Base-by-base conservation (phyloP, 2,888 invertebrate species). In the Phengaris arion region DNA sequence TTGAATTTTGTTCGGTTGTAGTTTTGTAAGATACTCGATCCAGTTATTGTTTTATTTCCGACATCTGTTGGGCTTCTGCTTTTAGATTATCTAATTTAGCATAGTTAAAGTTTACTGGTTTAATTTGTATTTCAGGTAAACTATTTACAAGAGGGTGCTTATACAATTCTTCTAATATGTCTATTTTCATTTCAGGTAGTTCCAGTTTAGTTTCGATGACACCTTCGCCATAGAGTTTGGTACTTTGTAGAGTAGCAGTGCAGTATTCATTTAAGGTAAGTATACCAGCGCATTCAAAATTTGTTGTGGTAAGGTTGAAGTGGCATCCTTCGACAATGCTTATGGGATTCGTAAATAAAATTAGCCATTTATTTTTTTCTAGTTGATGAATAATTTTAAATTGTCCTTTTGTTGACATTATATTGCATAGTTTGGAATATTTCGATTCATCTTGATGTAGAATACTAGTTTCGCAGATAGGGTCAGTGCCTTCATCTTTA, bases 401-500 rank as follows among this genome's bases (percentile, higher is more conserved):
- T 2, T 54, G 12, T 12, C 54, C 54, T 54, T 54, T 54, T 54
- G 12, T 74, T 6, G 74, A n/a, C 59, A 74, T 74, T 2, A 74
- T 74, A 13, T 51, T 57, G n/a, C 74, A 74, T 22, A 59, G 10
- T 4, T 64, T 10, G 7, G 6, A 9, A 15, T 64, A 74, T 15
- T 74, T 74, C 6, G 55, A n/a, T 7, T 64, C 51, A 13, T 74
- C 74, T 64, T 74, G 48, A 12, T 74, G 46, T 22, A 74, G 2
- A 15, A 74, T 74, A 15, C 64, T 74, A 4, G 74, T 74, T 74
- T 64, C 59, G 10, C 74, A 74, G n/a, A 54, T 9, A 6, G 74
- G 59, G 10, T 74, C 74, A 46, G 74, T 48, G 12, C 12, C 48
- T 22, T 74, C 74, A 48, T 64, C 74, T 12, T 64, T 55, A 6